Percentiles rank a stretch among this genome's conserved stretches.
Conservation (phyloP, 1,140 invertebrate species). For the Xylocopa sonorina region DNA sequence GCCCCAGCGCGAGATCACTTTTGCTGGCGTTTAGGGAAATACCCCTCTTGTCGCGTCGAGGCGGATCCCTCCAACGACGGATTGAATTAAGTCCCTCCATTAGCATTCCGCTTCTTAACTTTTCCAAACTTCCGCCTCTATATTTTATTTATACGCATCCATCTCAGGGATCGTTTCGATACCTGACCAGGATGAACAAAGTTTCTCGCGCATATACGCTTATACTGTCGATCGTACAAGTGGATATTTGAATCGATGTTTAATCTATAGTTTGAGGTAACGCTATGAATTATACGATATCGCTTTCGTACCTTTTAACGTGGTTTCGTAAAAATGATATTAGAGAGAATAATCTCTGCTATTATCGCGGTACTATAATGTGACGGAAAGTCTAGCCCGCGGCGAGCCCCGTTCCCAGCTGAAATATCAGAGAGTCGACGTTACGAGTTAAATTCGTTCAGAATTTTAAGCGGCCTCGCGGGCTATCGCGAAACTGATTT, state of each 20-base stretch:
- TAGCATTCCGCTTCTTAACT: too few relatives aligned
- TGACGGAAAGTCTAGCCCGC: background rate
- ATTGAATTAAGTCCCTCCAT: background rate
- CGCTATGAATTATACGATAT: background rate
- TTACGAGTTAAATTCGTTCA: conserved; percentile 48
- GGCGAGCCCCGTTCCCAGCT: conserved; percentile 12
- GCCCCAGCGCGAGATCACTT: background rate
- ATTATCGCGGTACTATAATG: background rate
- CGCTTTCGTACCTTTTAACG: background rate
- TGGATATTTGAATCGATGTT: too few relatives aligned
- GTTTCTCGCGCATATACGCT: too few relatives aligned
- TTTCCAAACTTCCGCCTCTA: too few relatives aligned
- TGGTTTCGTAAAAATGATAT: background rate
- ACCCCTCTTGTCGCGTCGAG: background rate
- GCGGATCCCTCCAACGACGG: background rate
- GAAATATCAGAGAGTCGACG: conserved; percentile 25
- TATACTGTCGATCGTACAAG: too few relatives aligned
- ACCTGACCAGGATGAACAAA: too few relatives aligned
- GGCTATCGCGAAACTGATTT: conserved; percentile 48
- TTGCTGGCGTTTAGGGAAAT: conserved; percentile 5
- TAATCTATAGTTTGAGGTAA: too few relatives aligned
- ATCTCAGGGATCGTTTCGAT: too few relatives aligned
- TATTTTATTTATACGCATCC: too few relatives aligned
- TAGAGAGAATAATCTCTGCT: background rate
- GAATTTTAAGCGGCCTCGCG: conserved; percentile 43